phyloP scores from a whole-genome alignment of 1,140 invertebrate genomes.

The Drosophila prosaltans region DNA sequence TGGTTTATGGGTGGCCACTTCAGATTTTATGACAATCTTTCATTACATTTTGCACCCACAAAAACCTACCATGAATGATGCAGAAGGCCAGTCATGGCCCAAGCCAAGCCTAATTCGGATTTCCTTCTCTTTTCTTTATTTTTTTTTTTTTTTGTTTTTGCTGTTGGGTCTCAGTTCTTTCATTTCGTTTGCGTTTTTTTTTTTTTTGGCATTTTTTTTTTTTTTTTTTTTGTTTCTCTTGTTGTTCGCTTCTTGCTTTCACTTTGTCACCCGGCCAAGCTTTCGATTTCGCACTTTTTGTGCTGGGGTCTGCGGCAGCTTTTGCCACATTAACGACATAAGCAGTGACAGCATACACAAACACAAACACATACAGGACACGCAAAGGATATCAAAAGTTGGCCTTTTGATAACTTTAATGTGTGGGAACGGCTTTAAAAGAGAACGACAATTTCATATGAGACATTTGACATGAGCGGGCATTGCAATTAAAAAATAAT shows the following conservation, averaged over 20 bases:
- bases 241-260: constrained; percentile 27
- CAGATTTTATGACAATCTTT: constrained; percentile 48
- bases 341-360: constrained; percentile 39
- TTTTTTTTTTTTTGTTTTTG: not conserved
- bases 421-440: constrained; percentile 29
- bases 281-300: constrained; percentile 56
- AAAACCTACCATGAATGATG: constrained; percentile 45
- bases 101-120: constrained; percentile 10
- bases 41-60: constrained; percentile 40
- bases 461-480: constrained; percentile 6
- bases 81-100: not conserved
- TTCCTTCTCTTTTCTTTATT: not conserved
- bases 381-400: constrained; percentile 30
- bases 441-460: not conserved
- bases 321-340: constrained; percentile 65
- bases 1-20: constrained; percentile 40
- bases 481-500: constrained; percentile 64
- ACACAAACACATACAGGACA: constrained; percentile 34
- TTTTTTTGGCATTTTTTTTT: constrained; percentile 14
- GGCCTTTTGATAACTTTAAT: constrained; percentile 42
- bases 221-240: constrained; percentile 26
- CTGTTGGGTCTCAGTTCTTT: constrained; percentile 5
- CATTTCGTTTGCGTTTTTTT: constrained; percentile 19
- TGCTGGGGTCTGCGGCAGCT: constrained; percentile 36
- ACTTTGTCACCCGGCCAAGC: constrained; percentile 18